Evolutionary conservation across 2,888 invertebrate species (phyloP), one percentile per base, ranked within the genome.

Genomic region (Prosapia bicincta): DNA sequence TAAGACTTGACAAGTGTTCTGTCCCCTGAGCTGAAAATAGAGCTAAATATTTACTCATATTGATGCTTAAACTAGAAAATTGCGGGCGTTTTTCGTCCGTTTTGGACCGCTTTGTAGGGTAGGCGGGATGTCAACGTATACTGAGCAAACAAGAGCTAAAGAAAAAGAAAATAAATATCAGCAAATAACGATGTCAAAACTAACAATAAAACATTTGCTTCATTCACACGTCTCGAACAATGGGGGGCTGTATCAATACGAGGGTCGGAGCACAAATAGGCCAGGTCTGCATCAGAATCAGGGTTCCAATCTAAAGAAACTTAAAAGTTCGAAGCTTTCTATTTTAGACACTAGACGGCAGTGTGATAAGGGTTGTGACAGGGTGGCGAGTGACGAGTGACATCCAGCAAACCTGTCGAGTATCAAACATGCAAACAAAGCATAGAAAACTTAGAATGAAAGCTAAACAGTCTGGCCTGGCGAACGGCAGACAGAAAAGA

Each of bases 181-280:
- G 54, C 54, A 54, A 54, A 54, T 54, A 54, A 54, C 54, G 54
- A 54, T 54, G 54, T 54, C 54, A 54, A 54, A 54, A 54, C 54
- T 20, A 54, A 54, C 54, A 54, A 54, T 54, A 54, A 54, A 54
- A 54, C 54, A 54, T 54, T 54, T 54, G 54, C 54, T 54, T 54
- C 54, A 54, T 54, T 54, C 54, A 54, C 54, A 54, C 54, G 54
- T 54, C 54, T n/a, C 20, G n/a, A 54, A 54, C 54, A 54, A 54
- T 54, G 20, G n/a, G n/a, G n/a, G 54, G 54, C 54, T 54, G 54
- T 54, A 54, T 54, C 54, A 54, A 54, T 20, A 54, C n/a, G 20
- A 54, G 54, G 54, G 54, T 54, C 54, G 20, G 54, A 1, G 2
- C 54, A 54, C 54, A 54, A 54, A 54, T 54, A 54, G 54, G 54